Conservation (phyloP, 2,888 invertebrate species). For the Pilophorus perplexus region DNA sequence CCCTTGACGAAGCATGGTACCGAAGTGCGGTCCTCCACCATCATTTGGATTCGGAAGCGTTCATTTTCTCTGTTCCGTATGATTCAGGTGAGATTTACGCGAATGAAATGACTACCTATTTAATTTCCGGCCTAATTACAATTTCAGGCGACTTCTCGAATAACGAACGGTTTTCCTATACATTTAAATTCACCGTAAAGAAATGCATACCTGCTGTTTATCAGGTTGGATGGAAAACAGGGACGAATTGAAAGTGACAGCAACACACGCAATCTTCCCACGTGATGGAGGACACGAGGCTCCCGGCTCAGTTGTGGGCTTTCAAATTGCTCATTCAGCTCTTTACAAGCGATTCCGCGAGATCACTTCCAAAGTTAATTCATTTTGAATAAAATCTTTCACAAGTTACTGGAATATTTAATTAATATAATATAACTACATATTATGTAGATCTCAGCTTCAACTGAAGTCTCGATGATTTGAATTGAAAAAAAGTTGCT, state of each 20-base stretch:
- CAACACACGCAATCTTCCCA: slow-evolving; percentile 79
- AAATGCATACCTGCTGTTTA: too few species aligned
- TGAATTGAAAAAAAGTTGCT: too few species aligned
- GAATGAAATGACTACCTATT: too few species aligned
- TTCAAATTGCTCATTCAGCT: slow-evolving; percentile 72
- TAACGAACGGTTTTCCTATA: too few species aligned
- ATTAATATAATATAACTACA: too few species aligned
- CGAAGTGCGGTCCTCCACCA: slow-evolving; percentile 85
- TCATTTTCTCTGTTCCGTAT: slow-evolving; percentile 75
- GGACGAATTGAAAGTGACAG: slow-evolving; percentile 62
- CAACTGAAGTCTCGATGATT: too few species aligned
- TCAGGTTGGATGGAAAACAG: slow-evolving; percentile 33
- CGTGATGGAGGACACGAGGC: slow-evolving; percentile 72
- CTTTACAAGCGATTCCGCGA: slow-evolving; percentile 69
- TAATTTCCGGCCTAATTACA: background rate
- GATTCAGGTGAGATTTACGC: slow-evolving; percentile 54
- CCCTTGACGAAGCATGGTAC: slow-evolving; percentile 89
- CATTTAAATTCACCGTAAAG: too few species aligned
- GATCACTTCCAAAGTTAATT: slow-evolving; percentile 60
- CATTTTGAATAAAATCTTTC: too few species aligned
- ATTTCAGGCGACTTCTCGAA: background rate
- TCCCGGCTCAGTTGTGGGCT: slow-evolving; percentile 85
- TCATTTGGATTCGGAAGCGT: slow-evolving; percentile 68
- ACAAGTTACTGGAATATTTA: too few species aligned
- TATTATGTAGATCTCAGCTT: too few species aligned